Percentiles rank a stretch among this genome's conserved stretches.
These are phyloP conservation scores for Volucella inanis DNA, from an alignment of 2,888 invertebrate genomes.

Conservation along the genomic window DNA sequence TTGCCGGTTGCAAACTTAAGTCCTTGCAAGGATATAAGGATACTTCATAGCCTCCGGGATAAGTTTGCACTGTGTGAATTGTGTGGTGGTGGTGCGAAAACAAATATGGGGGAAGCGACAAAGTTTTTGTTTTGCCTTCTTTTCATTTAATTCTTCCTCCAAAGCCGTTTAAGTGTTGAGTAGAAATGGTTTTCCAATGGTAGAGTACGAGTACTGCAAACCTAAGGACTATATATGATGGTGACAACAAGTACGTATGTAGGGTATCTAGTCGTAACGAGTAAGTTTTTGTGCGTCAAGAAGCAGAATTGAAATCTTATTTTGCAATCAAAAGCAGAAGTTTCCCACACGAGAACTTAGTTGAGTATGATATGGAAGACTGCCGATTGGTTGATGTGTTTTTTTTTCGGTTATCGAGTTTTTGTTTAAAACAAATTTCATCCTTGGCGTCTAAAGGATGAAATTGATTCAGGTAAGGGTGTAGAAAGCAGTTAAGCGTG, in stretches of 20 bases:
- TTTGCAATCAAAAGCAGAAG: slow-evolving; percentile 7
- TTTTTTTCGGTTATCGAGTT: too few relatives aligned
- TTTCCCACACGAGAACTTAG: neutral
- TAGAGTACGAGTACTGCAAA: neutral
- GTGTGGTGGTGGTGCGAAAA: slow-evolving; percentile 29
- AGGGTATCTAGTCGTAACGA: too few relatives aligned
- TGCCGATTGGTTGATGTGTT: too few relatives aligned
- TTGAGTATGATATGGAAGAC: neutral
- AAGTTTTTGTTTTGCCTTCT: slow-evolving; percentile 36
- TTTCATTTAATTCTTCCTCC: slow-evolving; percentile 7
- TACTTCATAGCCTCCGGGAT: neutral
- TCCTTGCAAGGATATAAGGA: slow-evolving; percentile 41
- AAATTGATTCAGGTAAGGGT: too few relatives aligned
- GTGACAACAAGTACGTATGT: too few relatives aligned
- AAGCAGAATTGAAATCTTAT: neutral
- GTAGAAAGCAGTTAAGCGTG: too few relatives aligned
- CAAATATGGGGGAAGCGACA: slow-evolving; percentile 13
- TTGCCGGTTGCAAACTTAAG: slow-evolving; percentile 24
- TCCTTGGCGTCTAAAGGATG: too few relatives aligned
- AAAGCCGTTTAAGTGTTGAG: slow-evolving; percentile 32
- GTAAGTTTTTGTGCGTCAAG: neutral
- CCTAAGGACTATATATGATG: too few relatives aligned
- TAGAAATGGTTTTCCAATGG: slow-evolving; percentile 36
- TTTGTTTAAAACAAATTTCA: too few relatives aligned
- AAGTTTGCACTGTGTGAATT: slow-evolving; percentile 35